phyloP scores from a whole-genome alignment of 2,113 vertebrate genomes.

The Enhydra lutris region DNA sequence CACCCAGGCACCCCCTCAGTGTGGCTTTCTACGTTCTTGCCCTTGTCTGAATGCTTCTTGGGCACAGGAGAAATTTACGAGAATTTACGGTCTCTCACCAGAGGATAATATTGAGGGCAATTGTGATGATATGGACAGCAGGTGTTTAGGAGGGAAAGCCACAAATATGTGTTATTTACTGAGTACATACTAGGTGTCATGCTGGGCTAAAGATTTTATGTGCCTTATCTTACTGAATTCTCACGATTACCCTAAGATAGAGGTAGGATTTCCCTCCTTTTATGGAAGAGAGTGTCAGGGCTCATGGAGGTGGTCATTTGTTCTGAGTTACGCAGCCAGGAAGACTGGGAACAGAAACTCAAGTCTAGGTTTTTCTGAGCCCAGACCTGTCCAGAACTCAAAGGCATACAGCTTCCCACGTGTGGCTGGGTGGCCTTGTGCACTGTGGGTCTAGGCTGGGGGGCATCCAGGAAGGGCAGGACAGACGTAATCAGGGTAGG shows the following conservation, averaged over 20 bases:
- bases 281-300: neutral
- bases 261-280: neutral
- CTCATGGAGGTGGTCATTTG: neutral
- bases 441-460: neutral
- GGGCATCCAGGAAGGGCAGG: slow-evolving; percentile 19
- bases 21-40: neutral
- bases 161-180: neutral
- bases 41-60: neutral
- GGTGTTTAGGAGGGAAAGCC: neutral
- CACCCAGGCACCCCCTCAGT: neutral
- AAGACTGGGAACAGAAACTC: neutral
- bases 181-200: neutral
- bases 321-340: neutral
- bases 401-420: neutral
- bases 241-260: neutral
- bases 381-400: neutral
- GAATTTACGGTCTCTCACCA: neutral
- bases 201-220: neutral
- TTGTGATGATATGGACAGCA: neutral
- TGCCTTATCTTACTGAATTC: neutral
- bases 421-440: neutral
- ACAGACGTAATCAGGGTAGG: neutral
- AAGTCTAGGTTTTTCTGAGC: neutral
- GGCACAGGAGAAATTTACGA: neutral
- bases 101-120: neutral